Conservation (phyloP, 2,888 invertebrate species). For the Plebejus melissa region DNA sequence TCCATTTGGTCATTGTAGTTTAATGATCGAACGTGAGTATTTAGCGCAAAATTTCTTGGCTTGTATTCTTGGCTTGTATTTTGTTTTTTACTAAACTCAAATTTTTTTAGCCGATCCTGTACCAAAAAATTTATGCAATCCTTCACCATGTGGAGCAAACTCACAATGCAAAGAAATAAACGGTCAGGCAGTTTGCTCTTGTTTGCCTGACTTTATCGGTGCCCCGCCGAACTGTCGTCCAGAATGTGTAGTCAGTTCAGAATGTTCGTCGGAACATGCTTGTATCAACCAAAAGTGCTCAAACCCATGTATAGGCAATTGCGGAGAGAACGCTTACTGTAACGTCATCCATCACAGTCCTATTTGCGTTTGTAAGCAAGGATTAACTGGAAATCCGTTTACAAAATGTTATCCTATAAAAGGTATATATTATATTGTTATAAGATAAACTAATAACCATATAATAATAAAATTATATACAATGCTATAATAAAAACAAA, state of each 20-base stretch:
- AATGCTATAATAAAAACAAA: not conserved
- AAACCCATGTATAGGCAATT: constrained; percentile 82
- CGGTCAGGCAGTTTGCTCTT: constrained; percentile 85
- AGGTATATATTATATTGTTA: constrained; percentile 47
- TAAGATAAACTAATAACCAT: not conserved
- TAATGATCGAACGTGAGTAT: constrained; percentile 68
- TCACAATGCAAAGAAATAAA: constrained; percentile 87
- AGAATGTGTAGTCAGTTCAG: constrained; percentile 84
- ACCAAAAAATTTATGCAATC: constrained; percentile 59
- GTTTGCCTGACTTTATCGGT: constrained; percentile 81
- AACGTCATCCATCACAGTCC: constrained; percentile 84
- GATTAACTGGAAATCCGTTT: constrained; percentile 87
- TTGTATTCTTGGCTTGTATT: not conserved
- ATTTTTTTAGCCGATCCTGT: constrained; percentile 53
- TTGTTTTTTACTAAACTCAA: not conserved
- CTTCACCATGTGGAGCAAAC: constrained; percentile 86
- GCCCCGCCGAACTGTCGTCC: constrained; percentile 85
- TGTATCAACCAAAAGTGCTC: constrained; percentile 85
- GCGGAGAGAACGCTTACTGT: constrained; percentile 81
- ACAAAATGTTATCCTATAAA: constrained; percentile 82
- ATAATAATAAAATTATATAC: constrained; percentile 2
- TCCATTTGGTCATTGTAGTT: constrained; percentile 81
- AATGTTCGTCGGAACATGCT: constrained; percentile 82
- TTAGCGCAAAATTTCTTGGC: not conserved
- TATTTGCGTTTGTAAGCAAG: constrained; percentile 85